These are phyloP conservation scores for Neoscelio sp. DNA, from an alignment of 2,888 invertebrate species.

Conservation along the genomic window DNA sequence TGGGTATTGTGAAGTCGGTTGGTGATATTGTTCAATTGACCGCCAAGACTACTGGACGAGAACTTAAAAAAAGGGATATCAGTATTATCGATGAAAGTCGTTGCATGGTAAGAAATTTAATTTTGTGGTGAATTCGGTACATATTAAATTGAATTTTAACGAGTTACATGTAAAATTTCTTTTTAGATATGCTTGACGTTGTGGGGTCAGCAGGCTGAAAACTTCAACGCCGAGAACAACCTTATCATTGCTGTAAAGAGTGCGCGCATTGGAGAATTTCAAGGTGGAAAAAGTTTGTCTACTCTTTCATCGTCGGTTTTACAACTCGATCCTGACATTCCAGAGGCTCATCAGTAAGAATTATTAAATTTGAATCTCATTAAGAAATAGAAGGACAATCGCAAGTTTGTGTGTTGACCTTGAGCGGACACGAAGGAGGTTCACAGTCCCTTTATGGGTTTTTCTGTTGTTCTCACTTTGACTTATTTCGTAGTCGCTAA, in stretches of 20 bases:
- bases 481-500: too few relatives aligned
- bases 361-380: conserved; percentile 16
- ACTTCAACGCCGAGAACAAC: conserved; percentile 90
- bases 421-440: too few relatives aligned
- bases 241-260: conserved; percentile 95
- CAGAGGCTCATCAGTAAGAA: conserved; percentile 89
- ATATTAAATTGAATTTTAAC: too few relatives aligned
- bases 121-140: too few relatives aligned
- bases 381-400: too few relatives aligned
- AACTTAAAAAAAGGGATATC: conserved; percentile 95
- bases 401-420: too few relatives aligned
- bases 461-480: too few relatives aligned
- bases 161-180: neutral
- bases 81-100: conserved; percentile 93
- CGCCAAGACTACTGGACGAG: conserved; percentile 90
- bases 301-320: conserved; percentile 86
- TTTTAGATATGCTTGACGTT: conserved; percentile 90
- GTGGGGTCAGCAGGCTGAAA: conserved; percentile 96
- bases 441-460: too few relatives aligned
- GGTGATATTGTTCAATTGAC: conserved; percentile 90
- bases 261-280: conserved; percentile 93
- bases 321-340: conserved; percentile 94
- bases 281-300: conserved; percentile 90
- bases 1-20: conserved; percentile 92
- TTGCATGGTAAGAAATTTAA: conserved; percentile 85